Percentiles rank a stretch among this genome's conserved stretches.
Evolutionary conservation across 2,888 invertebrate species (phyloP).

Genomic region (Coelogynopora nodosa): DNA sequence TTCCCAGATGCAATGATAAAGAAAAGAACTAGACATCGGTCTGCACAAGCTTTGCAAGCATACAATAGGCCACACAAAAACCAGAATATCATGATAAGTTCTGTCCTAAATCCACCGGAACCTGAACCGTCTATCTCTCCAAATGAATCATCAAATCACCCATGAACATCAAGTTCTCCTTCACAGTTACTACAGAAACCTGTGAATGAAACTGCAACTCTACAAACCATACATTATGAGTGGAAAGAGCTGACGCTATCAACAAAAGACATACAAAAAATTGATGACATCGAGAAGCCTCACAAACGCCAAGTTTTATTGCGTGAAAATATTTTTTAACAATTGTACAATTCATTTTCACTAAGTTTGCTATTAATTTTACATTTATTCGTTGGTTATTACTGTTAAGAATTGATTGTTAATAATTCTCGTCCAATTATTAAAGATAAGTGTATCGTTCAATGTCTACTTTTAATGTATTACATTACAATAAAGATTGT

Average conservation of each 20-base stretch:
- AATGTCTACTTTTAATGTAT: background rate
- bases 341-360: constrained; percentile 12
- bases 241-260: constrained; percentile 12
- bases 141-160: background rate
- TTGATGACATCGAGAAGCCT: background rate
- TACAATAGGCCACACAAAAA: constrained; percentile 1
- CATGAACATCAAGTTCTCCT: background rate
- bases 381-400: background rate
- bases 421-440: background rate
- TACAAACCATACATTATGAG: constrained; percentile 5
- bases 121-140: background rate
- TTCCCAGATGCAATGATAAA: constrained; percentile 8
- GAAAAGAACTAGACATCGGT: background rate
- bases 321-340: background rate
- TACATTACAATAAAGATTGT: background rate
- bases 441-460: background rate
- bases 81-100: background rate
- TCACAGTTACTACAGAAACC: background rate
- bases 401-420: background rate
- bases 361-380: background rate
- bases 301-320: background rate
- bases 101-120: background rate
- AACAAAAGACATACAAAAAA: constrained; percentile 3
- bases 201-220: constrained; percentile 8
- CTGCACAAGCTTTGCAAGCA: background rate